phyloP scores from a whole-genome alignment of 1,140 invertebrate genomes.

The Drosophila subobscura region DNA sequence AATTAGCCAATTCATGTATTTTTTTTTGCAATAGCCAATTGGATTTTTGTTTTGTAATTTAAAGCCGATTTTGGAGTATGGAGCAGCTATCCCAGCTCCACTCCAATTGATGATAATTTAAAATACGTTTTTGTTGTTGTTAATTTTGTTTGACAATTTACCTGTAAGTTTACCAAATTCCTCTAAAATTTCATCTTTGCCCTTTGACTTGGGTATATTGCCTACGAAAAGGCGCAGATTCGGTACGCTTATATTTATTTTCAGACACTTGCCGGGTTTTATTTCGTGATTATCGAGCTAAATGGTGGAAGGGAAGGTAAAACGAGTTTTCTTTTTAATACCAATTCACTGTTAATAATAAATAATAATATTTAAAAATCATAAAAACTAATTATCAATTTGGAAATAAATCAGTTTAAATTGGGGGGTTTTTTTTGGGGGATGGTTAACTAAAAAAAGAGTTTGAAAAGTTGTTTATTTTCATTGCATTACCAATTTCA shows the following conservation, averaged over 20 bases:
- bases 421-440: background rate
- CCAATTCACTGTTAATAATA: constrained; percentile 72
- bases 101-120: constrained; percentile 60
- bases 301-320: constrained; percentile 86
- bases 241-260: constrained; percentile 99
- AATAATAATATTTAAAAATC: constrained; percentile 48
- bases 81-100: constrained; percentile 15
- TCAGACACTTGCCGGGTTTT: constrained; percentile 98
- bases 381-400: constrained; percentile 41
- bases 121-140: constrained; percentile 83
- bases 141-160: constrained; percentile 88
- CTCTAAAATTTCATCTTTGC: constrained; percentile 99
- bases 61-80: constrained; percentile 67
- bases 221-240: constrained; percentile 99
- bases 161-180: constrained; percentile 99
- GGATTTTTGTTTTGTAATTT: constrained; percentile 81
- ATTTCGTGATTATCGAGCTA: constrained; percentile 99
- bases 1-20: constrained; percentile 59
- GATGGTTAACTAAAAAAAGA: constrained; percentile 21
- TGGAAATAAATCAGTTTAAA: constrained; percentile 21
- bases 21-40: constrained; percentile 64
- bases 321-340: constrained; percentile 67
- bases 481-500: constrained; percentile 66
- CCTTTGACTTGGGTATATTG: constrained; percentile 99
- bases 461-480: constrained; percentile 12